phyloP scores from a whole-genome alignment of 2,888 invertebrate genomes.

The Dyspetes luteomarginatus region DNA sequence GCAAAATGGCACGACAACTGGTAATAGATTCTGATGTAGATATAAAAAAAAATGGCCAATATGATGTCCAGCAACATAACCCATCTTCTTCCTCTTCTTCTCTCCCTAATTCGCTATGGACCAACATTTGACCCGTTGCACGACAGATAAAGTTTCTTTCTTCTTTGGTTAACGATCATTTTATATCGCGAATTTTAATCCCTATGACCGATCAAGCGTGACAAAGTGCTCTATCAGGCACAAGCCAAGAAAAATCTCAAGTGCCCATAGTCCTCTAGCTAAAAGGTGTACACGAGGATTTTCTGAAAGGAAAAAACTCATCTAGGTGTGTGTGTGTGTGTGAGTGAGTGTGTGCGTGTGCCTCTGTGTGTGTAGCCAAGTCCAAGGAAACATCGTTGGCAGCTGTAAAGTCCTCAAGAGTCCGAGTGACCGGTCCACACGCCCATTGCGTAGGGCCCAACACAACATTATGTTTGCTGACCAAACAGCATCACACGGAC shows the following conservation, averaged over 20 bases:
- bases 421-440: conserved; percentile 48
- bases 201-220: conserved; percentile 9
- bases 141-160: too few species aligned
- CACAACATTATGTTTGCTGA: conserved; percentile 64
- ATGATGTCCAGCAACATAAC: too few species aligned
- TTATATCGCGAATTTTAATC: neutral
- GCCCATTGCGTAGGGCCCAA: conserved; percentile 46
- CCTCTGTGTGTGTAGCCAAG: too few species aligned
- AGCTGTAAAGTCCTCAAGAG: conserved; percentile 60
- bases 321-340: conserved; percentile 3
- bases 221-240: conserved; percentile 18
- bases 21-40: too few species aligned
- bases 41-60: too few species aligned
- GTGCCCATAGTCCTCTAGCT: neutral
- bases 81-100: too few species aligned
- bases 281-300: neutral
- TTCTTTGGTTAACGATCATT: neutral
- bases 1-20: too few species aligned
- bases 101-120: too few species aligned
- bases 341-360: too few species aligned
- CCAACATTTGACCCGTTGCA: too few species aligned
- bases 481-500: conserved; percentile 62
- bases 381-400: conserved; percentile 34
- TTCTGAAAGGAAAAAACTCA: conserved; percentile 33
- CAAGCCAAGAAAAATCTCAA: neutral